A percentile compares a stretch with the other conserved stretches of the same genome.
phyloP scores from a whole-genome alignment of 2,888 invertebrate genomes.

The Orthonevra nobilis region DNA sequence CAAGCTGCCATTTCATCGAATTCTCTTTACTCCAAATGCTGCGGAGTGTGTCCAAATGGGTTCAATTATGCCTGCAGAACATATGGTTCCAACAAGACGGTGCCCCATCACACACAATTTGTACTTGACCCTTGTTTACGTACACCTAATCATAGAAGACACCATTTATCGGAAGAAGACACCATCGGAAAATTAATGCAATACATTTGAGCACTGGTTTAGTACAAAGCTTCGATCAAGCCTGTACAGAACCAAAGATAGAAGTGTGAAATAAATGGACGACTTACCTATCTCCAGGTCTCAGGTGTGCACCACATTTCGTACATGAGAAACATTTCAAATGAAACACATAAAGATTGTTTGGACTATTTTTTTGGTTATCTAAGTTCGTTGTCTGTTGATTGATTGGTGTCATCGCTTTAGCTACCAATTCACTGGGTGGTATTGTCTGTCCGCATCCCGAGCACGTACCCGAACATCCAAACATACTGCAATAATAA shows the following conservation, averaged over 20 bases:
- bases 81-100: too few relatives aligned
- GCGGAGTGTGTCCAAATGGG: too few relatives aligned
- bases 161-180: too few relatives aligned
- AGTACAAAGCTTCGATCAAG: too few relatives aligned
- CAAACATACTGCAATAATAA: constrained; percentile 89
- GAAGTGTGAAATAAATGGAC: not conserved
- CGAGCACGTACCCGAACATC: constrained; percentile 92
- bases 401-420: constrained; percentile 79
- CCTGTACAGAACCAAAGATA: not conserved
- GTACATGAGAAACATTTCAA: constrained; percentile 97
- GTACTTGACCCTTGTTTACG: too few relatives aligned
- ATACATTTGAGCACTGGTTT: too few relatives aligned
- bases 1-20: too few relatives aligned
- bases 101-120: too few relatives aligned
- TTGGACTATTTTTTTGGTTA: constrained; percentile 81
- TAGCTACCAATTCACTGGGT: constrained; percentile 95
- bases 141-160: too few relatives aligned
- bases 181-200: too few relatives aligned
- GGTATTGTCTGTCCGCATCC: constrained; percentile 96
- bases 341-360: constrained; percentile 91
- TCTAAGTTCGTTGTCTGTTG: constrained; percentile 78
- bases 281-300: constrained; percentile 91
- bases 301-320: constrained; percentile 93
- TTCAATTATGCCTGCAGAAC: too few relatives aligned
- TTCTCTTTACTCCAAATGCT: too few relatives aligned